Conservation (phyloP, 2,888 invertebrate species). For the Drosophila pegasa region DNA sequence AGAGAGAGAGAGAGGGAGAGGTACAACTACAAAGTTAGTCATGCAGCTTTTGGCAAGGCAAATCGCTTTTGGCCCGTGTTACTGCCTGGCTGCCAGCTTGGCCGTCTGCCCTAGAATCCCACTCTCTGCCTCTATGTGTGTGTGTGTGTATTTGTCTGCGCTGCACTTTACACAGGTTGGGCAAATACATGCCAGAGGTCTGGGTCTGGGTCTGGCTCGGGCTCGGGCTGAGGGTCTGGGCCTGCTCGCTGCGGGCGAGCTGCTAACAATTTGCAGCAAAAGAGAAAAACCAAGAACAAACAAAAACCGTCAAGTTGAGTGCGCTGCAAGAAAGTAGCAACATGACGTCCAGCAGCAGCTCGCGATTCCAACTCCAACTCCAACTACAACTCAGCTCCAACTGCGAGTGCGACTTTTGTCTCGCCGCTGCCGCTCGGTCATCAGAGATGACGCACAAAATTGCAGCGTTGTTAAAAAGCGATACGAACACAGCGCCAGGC, state of each 20-base stretch:
- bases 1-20: slow-evolving; percentile 13
- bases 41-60: slow-evolving; percentile 79
- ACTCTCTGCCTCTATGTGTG: background rate
- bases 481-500: slow-evolving; percentile 64
- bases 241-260: slow-evolving; percentile 57
- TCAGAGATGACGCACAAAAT: slow-evolving; percentile 55
- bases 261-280: slow-evolving; percentile 70
- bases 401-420: slow-evolving; percentile 2
- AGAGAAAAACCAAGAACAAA: slow-evolving; percentile 11
- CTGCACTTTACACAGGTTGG: slow-evolving; percentile 63
- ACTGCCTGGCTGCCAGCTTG: slow-evolving; percentile 24
- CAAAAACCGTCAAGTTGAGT: slow-evolving; percentile 44
- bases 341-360: slow-evolving; percentile 66
- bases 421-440: slow-evolving; percentile 14
- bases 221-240: slow-evolving; percentile 16
- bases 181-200: slow-evolving; percentile 52
- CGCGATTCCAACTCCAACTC: slow-evolving; percentile 18
- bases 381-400: slow-evolving; percentile 2
- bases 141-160: slow-evolving; percentile 40
- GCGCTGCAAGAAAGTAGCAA: slow-evolving; percentile 75
- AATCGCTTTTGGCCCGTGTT: slow-evolving; percentile 71
- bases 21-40: slow-evolving; percentile 76
- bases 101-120: slow-evolving; percentile 14
- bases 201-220: slow-evolving; percentile 26
- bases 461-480: slow-evolving; percentile 82